Evolutionary conservation across 2,888 invertebrate species (phyloP).

Genomic region (Pyrochroa serraticornis): DNA sequence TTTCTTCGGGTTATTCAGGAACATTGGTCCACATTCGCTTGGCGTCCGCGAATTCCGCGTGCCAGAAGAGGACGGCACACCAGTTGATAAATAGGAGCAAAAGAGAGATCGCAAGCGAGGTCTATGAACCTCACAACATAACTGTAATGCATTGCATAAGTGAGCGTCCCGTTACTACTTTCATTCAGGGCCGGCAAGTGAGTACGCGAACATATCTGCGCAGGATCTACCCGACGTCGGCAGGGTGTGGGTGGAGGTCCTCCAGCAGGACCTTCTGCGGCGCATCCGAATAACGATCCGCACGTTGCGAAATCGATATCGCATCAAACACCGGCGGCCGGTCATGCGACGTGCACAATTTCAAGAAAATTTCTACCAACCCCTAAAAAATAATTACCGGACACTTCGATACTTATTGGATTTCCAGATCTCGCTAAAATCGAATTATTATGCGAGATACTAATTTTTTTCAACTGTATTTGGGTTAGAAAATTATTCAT

Average conservation of each 20-base stretch:
- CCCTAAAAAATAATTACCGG: background rate
- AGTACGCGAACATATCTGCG: constrained; percentile 20
- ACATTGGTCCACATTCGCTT: constrained; percentile 50
- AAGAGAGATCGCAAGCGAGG: constrained; percentile 33
- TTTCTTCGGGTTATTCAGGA: constrained; percentile 52
- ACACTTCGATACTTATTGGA: no score
- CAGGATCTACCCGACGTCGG: constrained; percentile 1
- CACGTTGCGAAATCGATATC: no score
- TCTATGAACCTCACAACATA: constrained; percentile 46
- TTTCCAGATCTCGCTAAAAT: no score
- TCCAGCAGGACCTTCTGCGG: no score
- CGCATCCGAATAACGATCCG: no score
- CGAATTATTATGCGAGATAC: no score
- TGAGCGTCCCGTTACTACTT: constrained; percentile 48
- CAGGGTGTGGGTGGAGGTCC: no score
- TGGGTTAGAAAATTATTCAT: no score
- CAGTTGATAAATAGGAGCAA: constrained; percentile 3
- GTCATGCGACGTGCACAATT: no score
- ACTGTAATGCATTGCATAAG: constrained; percentile 51
- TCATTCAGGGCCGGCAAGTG: constrained; percentile 47
- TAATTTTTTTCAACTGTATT: no score
- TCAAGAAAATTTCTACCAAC: background rate
- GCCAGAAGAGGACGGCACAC: constrained; percentile 11
- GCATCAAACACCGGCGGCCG: no score
- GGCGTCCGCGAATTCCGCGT: constrained; percentile 23